phyloP scores from a whole-genome alignment of 2,113 vertebrate genomes.

The Nerophis lumbriciformis region DNA sequence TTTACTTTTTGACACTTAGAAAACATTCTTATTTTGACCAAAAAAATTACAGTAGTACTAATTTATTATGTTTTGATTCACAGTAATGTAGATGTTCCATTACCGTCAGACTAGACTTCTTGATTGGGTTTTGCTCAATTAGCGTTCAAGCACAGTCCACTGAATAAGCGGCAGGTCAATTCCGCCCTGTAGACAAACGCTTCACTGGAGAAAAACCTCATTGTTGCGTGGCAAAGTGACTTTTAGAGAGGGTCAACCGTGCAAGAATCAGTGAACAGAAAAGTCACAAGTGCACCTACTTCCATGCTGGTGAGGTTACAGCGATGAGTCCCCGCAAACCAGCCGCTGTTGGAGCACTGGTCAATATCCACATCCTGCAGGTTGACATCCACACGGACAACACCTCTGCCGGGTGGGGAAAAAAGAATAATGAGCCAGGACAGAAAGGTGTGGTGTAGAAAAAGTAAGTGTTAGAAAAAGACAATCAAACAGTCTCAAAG shows the following conservation, averaged over 20 bases:
- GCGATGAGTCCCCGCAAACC: slow-evolving; percentile 94
- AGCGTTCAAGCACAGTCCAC: too few relatives aligned
- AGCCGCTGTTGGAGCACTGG: slow-evolving; percentile 90
- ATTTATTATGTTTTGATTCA: too few relatives aligned
- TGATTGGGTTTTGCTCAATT: too few relatives aligned
- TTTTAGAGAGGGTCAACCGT: not conserved
- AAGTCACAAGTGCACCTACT: slow-evolving; percentile 64
- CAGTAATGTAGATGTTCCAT: too few relatives aligned
- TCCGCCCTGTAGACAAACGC: too few relatives aligned
- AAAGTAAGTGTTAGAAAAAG: not conserved
- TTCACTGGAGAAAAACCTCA: too few relatives aligned
- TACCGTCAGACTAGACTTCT: too few relatives aligned
- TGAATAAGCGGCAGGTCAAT: too few relatives aligned
- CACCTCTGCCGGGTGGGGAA: slow-evolving; percentile 71
- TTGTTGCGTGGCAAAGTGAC: too few relatives aligned
- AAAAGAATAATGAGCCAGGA: not conserved
- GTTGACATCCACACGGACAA: slow-evolving; percentile 91
- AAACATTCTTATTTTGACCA: too few relatives aligned
- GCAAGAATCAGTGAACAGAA: not conserved
- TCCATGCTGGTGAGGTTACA: slow-evolving; percentile 94
- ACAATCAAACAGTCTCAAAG: slow-evolving; percentile 22
- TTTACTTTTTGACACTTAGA: too few relatives aligned
- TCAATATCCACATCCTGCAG: slow-evolving; percentile 96
- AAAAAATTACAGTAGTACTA: too few relatives aligned
- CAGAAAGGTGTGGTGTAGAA: not conserved